Percentiles rank a stretch among this genome's conserved stretches.
Conservation (phyloP, 2,797 vertebrate genomes). For the Heterohyrax brucei region DNA sequence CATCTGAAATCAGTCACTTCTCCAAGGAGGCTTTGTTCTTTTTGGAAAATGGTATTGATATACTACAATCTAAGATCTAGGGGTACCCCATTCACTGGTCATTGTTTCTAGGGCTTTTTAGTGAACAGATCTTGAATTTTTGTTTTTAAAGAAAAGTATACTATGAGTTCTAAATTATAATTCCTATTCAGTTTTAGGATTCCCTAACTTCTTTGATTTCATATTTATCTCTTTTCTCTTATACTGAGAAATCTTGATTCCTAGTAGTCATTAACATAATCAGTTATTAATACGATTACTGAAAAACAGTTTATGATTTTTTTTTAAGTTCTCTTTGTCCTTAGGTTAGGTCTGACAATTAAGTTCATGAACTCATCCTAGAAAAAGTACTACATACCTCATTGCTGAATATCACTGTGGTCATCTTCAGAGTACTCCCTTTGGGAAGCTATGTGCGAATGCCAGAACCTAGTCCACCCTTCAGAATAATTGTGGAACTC, state of each 20-base stretch:
- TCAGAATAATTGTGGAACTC: too few species aligned
- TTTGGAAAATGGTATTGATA: background rate
- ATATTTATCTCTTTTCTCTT: conserved; percentile 53
- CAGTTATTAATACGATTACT: background rate
- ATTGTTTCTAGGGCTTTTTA: background rate
- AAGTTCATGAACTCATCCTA: too few species aligned
- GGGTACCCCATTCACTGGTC: background rate
- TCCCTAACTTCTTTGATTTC: conserved; percentile 42
- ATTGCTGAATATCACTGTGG: too few species aligned
- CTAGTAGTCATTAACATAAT: conserved; percentile 13
- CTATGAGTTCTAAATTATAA: conserved; percentile 22
- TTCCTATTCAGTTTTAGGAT: conserved; percentile 41
- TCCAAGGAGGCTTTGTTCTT: background rate
- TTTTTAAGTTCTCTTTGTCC: conserved; percentile 12
- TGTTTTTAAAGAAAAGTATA: background rate
- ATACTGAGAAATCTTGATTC: conserved; percentile 30
- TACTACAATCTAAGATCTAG: background rate
- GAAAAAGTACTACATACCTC: too few species aligned
- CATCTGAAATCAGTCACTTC: background rate
- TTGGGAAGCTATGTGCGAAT: too few species aligned
- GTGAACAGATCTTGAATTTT: background rate
- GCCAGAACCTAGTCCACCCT: too few species aligned
- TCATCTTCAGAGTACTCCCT: too few species aligned
- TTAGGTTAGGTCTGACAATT: background rate
- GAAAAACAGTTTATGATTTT: background rate